Evolutionary conservation across 1,140 invertebrate genomes (phyloP).

Genomic region (Procambarus clarkii): DNA sequence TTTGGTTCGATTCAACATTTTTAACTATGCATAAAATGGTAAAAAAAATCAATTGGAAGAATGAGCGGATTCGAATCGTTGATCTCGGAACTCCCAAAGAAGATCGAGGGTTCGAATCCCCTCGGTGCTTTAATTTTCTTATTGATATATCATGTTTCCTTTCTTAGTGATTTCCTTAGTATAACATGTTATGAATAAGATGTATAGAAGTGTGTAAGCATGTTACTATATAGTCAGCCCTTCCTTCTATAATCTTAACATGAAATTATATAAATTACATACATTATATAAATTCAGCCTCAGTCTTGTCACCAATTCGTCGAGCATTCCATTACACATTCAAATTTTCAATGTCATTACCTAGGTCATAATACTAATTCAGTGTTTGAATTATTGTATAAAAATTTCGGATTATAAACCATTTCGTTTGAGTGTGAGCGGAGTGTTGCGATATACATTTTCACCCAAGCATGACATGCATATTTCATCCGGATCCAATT

Average conservation of each 20-base stretch:
- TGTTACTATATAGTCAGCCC: background rate
- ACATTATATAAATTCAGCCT: background rate
- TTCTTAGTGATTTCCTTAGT: no score
- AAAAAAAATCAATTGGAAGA: no score
- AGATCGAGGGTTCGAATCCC: no score
- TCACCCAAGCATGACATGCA: conserved; percentile 36
- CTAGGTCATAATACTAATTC: conserved; percentile 17
- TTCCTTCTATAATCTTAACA: no score
- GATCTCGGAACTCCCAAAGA: no score
- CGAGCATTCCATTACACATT: background rate
- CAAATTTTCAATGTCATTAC: conserved; percentile 5
- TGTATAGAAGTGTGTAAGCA: background rate
- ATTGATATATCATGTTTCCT: no score
- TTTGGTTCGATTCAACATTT: no score
- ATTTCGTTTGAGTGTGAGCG: conserved; percentile 17
- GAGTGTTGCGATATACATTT: conserved; percentile 36
- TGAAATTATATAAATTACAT: background rate
- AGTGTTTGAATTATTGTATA: conserved; percentile 23
- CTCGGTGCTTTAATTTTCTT: no score
- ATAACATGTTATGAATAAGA: background rate
- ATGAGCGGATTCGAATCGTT: no score
- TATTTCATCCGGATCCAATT: conserved; percentile 36
- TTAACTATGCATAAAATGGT: no score
- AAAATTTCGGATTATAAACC: background rate
- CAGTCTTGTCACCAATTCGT: background rate